Conservation (phyloP, 1,140 invertebrate species). For the Gryllus bimaculatus region DNA sequence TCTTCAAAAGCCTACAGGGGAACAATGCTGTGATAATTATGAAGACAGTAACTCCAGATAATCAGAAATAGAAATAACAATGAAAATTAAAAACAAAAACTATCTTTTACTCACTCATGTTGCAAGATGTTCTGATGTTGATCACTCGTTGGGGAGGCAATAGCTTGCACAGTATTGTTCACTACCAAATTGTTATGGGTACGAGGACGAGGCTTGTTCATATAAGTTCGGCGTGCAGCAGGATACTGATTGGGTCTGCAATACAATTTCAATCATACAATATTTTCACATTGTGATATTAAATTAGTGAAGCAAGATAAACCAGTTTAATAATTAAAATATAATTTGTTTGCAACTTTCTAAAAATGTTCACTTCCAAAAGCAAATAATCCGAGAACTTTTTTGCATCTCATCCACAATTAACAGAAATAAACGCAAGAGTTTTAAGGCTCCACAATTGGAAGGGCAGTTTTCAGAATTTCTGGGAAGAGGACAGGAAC, state of each 20-base stretch:
- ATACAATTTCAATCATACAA: background rate
- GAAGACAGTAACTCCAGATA: too few species aligned
- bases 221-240: background rate
- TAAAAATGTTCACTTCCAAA: background rate
- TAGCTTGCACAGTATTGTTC: conserved; percentile 12
- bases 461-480: too few species aligned
- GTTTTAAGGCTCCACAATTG: too few species aligned
- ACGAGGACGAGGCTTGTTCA: background rate
- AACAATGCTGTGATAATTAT: too few species aligned
- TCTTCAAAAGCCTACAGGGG: too few species aligned
- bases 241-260: background rate
- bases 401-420: background rate
- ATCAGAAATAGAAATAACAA: too few species aligned
- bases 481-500: too few species aligned
- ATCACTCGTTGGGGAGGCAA: conserved; percentile 4
- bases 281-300: background rate
- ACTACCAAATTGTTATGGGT: conserved; percentile 1
- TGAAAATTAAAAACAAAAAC: too few species aligned
- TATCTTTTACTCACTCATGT: background rate
- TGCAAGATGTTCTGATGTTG: conserved; percentile 2
- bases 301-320: background rate
- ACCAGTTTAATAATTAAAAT: background rate
- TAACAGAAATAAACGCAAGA: background rate
- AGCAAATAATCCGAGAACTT: background rate
- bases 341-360: background rate